Conservation (phyloP, 1,140 invertebrate species). For the Leptonema lineaticorne region DNA sequence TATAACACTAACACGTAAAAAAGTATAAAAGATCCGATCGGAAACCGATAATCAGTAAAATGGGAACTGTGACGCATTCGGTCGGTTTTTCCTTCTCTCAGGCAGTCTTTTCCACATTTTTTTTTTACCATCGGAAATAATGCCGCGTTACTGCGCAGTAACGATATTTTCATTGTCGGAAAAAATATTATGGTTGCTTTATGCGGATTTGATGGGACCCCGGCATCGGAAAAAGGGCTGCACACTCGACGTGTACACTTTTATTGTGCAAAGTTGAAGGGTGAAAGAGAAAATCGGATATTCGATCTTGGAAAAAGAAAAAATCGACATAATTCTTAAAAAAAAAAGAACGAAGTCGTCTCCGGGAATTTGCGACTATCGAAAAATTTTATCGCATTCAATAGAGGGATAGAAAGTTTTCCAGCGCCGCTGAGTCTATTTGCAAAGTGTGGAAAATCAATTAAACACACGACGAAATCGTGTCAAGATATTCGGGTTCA, state of each 20-base stretch:
- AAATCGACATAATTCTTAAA: too few species aligned
- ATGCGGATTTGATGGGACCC: constrained; percentile 36
- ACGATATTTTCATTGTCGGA: constrained; percentile 38
- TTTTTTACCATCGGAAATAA: constrained; percentile 32
- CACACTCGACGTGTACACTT: constrained; percentile 28
- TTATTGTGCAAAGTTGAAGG: constrained; percentile 23
- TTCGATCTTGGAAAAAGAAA: constrained; percentile 23
- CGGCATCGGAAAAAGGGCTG: constrained; percentile 20
- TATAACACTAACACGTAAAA: too few species aligned
- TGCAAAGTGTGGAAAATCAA: background rate
- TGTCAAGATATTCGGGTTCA: background rate
- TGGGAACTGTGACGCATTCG: background rate
- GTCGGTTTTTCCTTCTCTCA: too few species aligned
- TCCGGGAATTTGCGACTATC: constrained; percentile 2
- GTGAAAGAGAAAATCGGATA: background rate
- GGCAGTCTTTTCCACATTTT: background rate
- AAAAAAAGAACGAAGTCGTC: too few species aligned
- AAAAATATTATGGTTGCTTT: constrained; percentile 36
- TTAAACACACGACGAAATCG: background rate
- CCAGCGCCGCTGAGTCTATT: background rate
- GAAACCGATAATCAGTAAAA: background rate
- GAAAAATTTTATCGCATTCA: constrained; percentile 36
- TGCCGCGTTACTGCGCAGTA: constrained; percentile 30
- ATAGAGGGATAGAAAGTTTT: background rate
- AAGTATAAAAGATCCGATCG: background rate